Percentiles rank a stretch among this genome's conserved stretches.
Evolutionary conservation across 2,888 invertebrate genomes (phyloP).

Genomic region (Drosophila pegasa): DNA sequence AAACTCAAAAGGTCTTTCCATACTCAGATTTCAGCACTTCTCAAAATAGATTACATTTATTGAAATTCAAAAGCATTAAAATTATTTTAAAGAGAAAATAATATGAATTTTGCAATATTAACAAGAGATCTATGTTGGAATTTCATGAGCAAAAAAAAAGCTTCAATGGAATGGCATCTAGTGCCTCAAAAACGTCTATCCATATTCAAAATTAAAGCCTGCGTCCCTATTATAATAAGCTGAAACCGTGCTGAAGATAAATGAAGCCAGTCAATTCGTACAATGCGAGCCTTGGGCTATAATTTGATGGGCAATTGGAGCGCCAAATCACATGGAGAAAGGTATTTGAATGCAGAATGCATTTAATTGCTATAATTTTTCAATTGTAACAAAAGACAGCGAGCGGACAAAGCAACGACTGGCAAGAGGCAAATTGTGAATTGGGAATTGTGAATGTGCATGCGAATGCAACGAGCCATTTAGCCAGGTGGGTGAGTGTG

Average conservation of each 20-base stretch:
- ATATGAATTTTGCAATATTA: too few relatives aligned
- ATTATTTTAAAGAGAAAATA: too few relatives aligned
- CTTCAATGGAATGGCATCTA: too few relatives aligned
- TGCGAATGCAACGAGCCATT: constrained; percentile 64
- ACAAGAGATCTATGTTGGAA: too few relatives aligned
- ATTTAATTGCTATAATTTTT: constrained; percentile 75
- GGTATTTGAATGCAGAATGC: constrained; percentile 33
- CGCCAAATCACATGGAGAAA: neutral
- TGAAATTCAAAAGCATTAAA: too few relatives aligned
- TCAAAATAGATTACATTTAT: too few relatives aligned
- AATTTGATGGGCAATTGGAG: constrained; percentile 15
- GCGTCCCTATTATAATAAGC: too few relatives aligned
- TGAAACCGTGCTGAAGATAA: neutral
- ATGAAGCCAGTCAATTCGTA: neutral
- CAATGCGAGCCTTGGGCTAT: constrained; percentile 18
- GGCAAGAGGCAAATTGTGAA: constrained; percentile 49
- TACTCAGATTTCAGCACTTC: too few relatives aligned
- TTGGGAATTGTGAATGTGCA: constrained; percentile 43
- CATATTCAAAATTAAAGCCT: too few relatives aligned
- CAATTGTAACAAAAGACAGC: constrained; percentile 66
- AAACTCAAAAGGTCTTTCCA: too few relatives aligned
- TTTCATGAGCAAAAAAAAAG: too few relatives aligned
- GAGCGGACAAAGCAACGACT: constrained; percentile 53
- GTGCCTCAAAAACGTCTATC: too few relatives aligned
- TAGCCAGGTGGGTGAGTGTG: constrained; percentile 50